Conservation (phyloP, 2,113 vertebrate genomes). For the Campylomormyrus tamandua region DNA sequence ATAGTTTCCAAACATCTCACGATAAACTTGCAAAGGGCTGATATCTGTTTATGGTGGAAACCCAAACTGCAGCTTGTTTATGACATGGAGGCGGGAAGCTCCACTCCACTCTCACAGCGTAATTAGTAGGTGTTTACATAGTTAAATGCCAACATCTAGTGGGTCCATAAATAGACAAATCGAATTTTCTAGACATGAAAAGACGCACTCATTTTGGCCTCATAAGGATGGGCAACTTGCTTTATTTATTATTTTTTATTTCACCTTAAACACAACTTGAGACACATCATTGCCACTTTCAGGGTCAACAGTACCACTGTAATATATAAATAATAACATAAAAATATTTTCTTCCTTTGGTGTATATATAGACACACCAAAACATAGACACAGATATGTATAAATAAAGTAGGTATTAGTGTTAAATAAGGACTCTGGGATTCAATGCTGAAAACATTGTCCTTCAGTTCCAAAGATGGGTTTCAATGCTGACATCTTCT, state of each 20-base stretch:
- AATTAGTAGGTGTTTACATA: constrained; percentile 2
- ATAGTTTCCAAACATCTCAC: background rate
- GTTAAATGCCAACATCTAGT: background rate
- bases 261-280: background rate
- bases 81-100: background rate
- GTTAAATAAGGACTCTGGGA: background rate
- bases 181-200: background rate
- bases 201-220: background rate
- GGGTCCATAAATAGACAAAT: background rate
- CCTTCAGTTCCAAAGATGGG: background rate
- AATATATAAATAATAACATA: constrained; percentile 1
- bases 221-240: background rate
- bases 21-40: background rate
- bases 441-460: background rate
- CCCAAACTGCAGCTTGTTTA: background rate
- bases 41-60: constrained; percentile 1
- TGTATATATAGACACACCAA: background rate
- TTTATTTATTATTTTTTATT: background rate
- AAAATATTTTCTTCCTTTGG: background rate
- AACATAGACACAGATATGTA: background rate
- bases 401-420: background rate
- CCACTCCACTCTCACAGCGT: background rate
- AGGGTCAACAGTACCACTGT: background rate
- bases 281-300: background rate
- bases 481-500: background rate